phyloP scores from a whole-genome alignment of 2,113 vertebrate species.

The Brevimyrus niger region DNA sequence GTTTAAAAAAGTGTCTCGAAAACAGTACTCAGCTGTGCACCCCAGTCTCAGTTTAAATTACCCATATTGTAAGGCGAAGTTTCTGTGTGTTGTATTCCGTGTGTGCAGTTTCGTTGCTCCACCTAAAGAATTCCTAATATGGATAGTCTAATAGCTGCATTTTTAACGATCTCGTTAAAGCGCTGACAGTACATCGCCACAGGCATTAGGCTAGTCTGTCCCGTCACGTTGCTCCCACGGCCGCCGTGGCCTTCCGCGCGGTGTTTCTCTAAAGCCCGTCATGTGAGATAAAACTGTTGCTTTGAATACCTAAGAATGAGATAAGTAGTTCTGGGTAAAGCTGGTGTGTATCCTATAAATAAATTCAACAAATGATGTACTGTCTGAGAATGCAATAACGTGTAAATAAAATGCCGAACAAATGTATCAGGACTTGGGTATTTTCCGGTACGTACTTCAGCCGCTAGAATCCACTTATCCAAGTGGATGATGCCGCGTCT shows the following conservation, averaged over 20 bases:
- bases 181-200: background rate
- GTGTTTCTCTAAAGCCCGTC: background rate
- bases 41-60: background rate
- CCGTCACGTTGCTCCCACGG: background rate
- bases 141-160: background rate
- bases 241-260: background rate
- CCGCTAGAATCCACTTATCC: background rate
- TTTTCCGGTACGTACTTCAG: background rate
- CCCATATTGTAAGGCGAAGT: background rate
- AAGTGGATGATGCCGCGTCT: background rate
- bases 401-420: background rate
- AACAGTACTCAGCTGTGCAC: background rate
- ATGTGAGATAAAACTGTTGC: background rate
- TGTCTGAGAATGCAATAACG: background rate
- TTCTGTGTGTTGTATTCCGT: background rate
- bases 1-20: background rate
- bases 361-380: background rate
- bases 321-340: background rate
- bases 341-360: background rate
- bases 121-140: background rate
- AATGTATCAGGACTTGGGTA: background rate
- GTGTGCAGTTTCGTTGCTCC: background rate
- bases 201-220: background rate
- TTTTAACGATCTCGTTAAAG: background rate
- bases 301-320: background rate